Evolutionary conservation across 2,888 invertebrate species (phyloP).

Genomic region (Synanthedon vespiformis): DNA sequence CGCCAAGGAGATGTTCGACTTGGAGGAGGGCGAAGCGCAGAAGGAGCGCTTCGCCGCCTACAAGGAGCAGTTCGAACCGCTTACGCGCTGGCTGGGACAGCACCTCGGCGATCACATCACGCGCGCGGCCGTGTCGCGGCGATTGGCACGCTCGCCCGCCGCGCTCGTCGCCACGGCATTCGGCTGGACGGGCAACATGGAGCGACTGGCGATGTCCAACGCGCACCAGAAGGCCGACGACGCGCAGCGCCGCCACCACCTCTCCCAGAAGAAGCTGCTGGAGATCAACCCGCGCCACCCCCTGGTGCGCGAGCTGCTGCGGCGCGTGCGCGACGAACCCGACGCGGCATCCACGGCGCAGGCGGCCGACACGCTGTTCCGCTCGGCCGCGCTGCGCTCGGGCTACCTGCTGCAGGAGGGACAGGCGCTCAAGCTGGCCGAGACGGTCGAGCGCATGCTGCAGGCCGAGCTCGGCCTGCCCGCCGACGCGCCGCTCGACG

Average conservation of each 20-base stretch:
- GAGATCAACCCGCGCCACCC: conserved; percentile 99
- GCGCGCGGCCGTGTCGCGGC: conserved; percentile 88
- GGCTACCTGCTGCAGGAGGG: conserved; percentile 86
- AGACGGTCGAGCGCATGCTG: conserved; percentile 92
- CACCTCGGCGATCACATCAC: conserved; percentile 81
- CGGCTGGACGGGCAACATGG: conserved; percentile 99
- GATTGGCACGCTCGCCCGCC: conserved; percentile 92
- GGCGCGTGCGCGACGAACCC: conserved; percentile 82
- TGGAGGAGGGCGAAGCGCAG: conserved; percentile 78
- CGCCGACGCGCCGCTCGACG: conserved; percentile 71
- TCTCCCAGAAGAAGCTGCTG: conserved; percentile 94
- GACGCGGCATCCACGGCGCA: conserved; percentile 83
- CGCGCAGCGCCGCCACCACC: conserved; percentile 88
- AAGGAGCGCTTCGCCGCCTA: conserved; percentile 83
- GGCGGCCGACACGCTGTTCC: conserved; percentile 90
- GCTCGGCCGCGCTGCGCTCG: conserved; percentile 81
- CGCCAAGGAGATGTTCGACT: conserved; percentile 95
- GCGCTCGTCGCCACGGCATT: conserved; percentile 96
- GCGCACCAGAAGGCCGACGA: conserved; percentile 96
- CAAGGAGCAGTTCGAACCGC: conserved; percentile 85
- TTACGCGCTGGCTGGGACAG: conserved; percentile 90
- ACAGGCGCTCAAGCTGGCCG: conserved; percentile 82
- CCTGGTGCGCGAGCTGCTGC: conserved; percentile 89
- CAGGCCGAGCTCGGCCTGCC: conserved; percentile 82
- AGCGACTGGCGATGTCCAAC: conserved; percentile 93